Evolutionary conservation across 2,113 vertebrate genomes (phyloP).

Genomic region (Dicrurus megarhynchus): DNA sequence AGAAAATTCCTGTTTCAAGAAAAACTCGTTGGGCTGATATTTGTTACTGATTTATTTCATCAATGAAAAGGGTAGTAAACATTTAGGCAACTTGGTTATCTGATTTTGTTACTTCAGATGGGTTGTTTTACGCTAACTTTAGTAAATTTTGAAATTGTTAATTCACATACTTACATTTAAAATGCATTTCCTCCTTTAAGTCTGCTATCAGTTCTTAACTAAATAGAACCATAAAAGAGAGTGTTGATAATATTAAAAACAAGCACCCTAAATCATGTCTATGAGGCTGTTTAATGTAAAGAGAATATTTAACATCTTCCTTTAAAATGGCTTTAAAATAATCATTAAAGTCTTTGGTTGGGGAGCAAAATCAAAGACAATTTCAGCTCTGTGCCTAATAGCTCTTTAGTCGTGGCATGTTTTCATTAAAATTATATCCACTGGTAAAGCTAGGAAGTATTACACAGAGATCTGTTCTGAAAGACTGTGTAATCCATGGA

Average conservation of each 20-base stretch:
- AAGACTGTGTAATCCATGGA: constrained; percentile 61
- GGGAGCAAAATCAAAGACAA: constrained; percentile 68
- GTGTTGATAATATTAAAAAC: constrained; percentile 10
- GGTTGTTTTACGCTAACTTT: neutral
- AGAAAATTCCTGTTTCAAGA: neutral
- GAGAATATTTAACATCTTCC: constrained; percentile 27
- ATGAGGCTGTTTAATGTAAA: constrained; percentile 24
- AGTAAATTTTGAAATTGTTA: neutral
- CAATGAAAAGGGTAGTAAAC: neutral
- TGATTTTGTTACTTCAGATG: neutral
- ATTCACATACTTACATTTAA: neutral
- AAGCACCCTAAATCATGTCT: neutral
- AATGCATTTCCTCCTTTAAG: neutral
- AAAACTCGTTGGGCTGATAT: neutral
- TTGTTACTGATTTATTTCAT: neutral
- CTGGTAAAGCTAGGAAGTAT: constrained; percentile 43
- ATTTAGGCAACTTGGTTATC: neutral
- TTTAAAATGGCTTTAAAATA: constrained; percentile 10
- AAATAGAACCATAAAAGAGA: constrained; percentile 18
- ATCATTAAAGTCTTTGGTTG: constrained; percentile 7
- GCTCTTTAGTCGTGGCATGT: constrained; percentile 52
- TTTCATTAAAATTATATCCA: constrained; percentile 69
- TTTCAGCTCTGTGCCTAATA: constrained; percentile 54
- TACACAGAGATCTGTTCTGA: constrained; percentile 46
- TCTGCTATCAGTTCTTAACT: neutral